phyloP scores from a whole-genome alignment of 1,140 invertebrate species.

The Hycleus cichorii region DNA sequence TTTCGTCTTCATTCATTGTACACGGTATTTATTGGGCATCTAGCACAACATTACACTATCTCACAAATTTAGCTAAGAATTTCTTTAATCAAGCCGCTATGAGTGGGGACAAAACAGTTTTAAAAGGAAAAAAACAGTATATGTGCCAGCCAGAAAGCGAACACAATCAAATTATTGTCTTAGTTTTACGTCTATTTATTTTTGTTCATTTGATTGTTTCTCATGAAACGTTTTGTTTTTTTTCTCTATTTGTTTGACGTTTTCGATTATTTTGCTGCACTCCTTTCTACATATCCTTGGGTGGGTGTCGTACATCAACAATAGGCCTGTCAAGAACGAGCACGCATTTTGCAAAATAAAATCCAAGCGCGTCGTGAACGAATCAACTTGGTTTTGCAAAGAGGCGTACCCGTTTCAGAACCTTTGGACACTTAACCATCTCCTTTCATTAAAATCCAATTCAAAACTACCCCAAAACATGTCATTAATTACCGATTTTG shows the following conservation, averaged over 20 bases:
- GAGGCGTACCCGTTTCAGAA: conserved; percentile 72
- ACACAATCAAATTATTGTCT: conserved; percentile 25
- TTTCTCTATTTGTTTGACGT: conserved; percentile 41
- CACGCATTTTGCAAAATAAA: conserved; percentile 80
- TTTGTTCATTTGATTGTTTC: conserved; percentile 26
- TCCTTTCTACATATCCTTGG: conserved; percentile 37
- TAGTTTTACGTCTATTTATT: conserved; percentile 22
- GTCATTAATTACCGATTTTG: conserved; percentile 21
- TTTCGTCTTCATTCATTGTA: conserved; percentile 17
- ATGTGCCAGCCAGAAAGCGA: conserved; percentile 34
- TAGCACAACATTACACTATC: conserved; percentile 14
- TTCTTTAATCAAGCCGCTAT: too few species aligned
- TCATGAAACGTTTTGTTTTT: conserved; percentile 46
- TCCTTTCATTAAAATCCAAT: neutral
- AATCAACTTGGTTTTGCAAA: conserved; percentile 76
- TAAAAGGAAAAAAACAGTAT: neutral
- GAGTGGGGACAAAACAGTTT: too few species aligned
- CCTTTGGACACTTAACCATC: conserved; percentile 51
- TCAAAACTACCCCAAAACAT: conserved; percentile 12
- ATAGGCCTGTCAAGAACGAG: conserved; percentile 75
- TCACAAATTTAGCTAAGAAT: too few species aligned
- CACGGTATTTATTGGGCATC: conserved; percentile 4
- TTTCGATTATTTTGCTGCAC: conserved; percentile 53
- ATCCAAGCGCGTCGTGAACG: conserved; percentile 78
- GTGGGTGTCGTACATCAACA: neutral